Evolutionary conservation across 2,113 vertebrate species (phyloP).

Genomic region (Microcebus ravelobensis): DNA sequence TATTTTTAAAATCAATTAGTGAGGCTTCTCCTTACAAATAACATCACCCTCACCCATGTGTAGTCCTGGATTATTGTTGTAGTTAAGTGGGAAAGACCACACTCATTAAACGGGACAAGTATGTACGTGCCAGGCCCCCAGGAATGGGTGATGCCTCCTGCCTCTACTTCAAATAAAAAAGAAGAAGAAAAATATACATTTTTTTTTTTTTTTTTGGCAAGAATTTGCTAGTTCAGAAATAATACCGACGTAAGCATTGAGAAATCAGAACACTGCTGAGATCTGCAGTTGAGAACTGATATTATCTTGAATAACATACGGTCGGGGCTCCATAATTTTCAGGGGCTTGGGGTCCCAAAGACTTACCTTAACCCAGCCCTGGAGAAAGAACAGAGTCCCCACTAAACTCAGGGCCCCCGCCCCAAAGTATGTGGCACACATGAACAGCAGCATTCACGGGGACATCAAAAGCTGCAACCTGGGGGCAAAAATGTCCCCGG

Average conservation of each 20-base stretch:
- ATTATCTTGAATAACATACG: neutral
- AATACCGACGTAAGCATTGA: neutral
- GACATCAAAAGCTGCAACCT: neutral
- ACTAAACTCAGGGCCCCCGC: neutral
- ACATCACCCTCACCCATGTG: neutral
- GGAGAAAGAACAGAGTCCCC: neutral
- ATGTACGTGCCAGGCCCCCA: neutral
- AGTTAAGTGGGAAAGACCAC: neutral
- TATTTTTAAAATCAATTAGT: constrained; percentile 1
- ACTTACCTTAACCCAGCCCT: neutral
- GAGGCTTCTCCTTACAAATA: neutral
- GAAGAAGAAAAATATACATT: neutral
- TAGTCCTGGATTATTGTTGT: neutral
- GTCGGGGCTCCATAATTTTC: neutral
- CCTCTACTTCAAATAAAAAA: neutral
- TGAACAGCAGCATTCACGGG: neutral
- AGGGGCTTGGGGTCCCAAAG: neutral
- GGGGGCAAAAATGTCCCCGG: neutral
- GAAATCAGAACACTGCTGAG: neutral
- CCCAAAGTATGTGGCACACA: neutral
- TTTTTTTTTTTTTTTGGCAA: neutral
- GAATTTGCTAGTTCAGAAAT: neutral
- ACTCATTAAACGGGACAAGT: neutral
- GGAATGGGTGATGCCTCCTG: neutral
- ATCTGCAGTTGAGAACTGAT: neutral